Evolutionary conservation across 2,113 vertebrate genomes (phyloP).

Genomic region (Junco hyemalis): DNA sequence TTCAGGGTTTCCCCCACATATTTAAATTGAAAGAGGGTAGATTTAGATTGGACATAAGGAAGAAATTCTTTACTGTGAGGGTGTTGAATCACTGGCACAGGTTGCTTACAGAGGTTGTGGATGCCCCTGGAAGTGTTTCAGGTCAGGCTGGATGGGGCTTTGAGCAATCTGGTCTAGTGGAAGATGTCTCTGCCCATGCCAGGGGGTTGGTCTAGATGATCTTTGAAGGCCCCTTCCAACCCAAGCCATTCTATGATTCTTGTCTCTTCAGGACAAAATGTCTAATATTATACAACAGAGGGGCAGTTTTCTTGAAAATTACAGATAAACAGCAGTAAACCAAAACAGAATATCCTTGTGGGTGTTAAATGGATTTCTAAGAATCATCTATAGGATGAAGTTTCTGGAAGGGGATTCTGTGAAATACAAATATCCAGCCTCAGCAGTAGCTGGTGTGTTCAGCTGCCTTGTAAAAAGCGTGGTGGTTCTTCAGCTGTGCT

Average conservation of each 20-base stretch:
- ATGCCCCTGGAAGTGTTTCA: neutral
- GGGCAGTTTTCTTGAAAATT: neutral
- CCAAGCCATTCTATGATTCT: neutral
- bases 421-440: neutral
- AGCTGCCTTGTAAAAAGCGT: neutral
- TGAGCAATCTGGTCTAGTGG: neutral
- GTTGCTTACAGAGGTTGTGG: neutral
- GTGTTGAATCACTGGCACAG: neutral
- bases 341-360: neutral
- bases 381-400: neutral
- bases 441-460: neutral
- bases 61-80: neutral
- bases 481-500: neutral
- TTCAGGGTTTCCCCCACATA: neutral
- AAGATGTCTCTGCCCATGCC: neutral
- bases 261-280: neutral
- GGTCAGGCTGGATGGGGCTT: neutral
- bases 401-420: neutral
- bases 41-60: neutral
- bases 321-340: neutral
- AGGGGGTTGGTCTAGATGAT: neutral
- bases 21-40: neutral
- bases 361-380: neutral
- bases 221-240: neutral
- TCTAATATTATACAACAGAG: neutral